Conservation (phyloP, 2,113 vertebrate genomes). For the Grus americana region DNA sequence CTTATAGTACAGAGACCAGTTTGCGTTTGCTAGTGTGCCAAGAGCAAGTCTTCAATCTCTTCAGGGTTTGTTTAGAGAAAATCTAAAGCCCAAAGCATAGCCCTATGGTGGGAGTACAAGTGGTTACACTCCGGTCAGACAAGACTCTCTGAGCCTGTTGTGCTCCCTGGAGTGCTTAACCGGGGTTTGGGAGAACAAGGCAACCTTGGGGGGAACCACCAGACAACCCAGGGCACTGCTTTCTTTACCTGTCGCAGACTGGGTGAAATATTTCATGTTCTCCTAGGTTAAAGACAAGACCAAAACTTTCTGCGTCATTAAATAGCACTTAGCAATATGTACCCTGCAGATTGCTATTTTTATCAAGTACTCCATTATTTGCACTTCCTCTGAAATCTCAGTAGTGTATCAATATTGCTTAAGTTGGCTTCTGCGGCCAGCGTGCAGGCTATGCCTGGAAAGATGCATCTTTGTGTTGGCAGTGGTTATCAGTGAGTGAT, state of each 20-base stretch:
- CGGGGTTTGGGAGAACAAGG: neutral
- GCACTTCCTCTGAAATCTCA: constrained; percentile 30
- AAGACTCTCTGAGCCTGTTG: neutral
- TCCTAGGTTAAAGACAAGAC: neutral
- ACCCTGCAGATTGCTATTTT: constrained; percentile 39
- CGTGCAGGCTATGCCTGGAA: neutral
- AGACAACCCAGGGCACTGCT: neutral
- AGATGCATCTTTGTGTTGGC: neutral
- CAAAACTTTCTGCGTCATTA: neutral
- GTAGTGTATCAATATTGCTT: neutral
- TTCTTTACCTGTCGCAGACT: neutral
- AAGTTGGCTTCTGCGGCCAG: neutral
- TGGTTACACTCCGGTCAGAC: neutral
- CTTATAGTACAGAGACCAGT: neutral
- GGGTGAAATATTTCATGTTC: neutral
- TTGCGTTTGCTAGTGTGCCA: neutral
- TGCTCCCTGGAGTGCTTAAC: neutral
- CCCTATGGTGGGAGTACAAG: neutral
- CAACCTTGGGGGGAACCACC: neutral
- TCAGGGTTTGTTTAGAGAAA: neutral
- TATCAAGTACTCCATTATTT: neutral
- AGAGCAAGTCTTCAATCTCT: neutral
- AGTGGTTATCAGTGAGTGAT: neutral
- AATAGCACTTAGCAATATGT: neutral
- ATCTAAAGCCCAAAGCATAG: neutral